Conservation (phyloP, 2,113 vertebrate species). For the Actenoides hombroni region DNA sequence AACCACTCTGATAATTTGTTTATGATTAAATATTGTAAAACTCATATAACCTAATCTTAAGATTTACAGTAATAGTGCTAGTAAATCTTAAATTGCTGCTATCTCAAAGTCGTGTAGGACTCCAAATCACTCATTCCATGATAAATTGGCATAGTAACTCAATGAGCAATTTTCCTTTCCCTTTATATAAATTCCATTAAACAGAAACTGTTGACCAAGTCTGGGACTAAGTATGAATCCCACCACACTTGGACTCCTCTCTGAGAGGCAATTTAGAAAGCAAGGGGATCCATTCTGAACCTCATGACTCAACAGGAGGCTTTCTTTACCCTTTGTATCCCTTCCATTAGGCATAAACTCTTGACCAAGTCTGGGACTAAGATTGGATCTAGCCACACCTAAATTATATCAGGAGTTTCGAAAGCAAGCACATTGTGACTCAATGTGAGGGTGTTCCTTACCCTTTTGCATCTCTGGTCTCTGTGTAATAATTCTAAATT, state of each 20-base stretch:
- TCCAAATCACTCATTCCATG: neutral
- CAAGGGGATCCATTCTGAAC: neutral
- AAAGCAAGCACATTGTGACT: neutral
- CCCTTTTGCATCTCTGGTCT: neutral
- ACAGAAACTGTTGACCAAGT: neutral
- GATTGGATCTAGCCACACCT: neutral
- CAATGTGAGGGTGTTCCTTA: neutral
- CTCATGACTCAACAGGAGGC: neutral
- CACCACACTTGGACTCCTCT: neutral
- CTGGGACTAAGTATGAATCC: neutral
- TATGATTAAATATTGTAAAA: neutral
- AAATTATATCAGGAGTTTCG: neutral
- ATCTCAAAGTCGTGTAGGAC: neutral
- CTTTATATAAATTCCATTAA: neutral
- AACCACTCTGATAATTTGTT: neutral
- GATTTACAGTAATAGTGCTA: neutral
- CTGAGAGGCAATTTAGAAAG: neutral
- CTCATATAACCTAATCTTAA: neutral
- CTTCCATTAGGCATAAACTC: neutral
- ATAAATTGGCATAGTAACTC: neutral
- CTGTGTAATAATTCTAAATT: neutral
- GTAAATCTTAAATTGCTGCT: neutral
- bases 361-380: neutral
- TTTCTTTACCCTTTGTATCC: neutral
- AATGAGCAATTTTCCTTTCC: neutral